Evolutionary conservation across 2,113 vertebrate species (phyloP).

Genomic region (Tupaia tana): DNA sequence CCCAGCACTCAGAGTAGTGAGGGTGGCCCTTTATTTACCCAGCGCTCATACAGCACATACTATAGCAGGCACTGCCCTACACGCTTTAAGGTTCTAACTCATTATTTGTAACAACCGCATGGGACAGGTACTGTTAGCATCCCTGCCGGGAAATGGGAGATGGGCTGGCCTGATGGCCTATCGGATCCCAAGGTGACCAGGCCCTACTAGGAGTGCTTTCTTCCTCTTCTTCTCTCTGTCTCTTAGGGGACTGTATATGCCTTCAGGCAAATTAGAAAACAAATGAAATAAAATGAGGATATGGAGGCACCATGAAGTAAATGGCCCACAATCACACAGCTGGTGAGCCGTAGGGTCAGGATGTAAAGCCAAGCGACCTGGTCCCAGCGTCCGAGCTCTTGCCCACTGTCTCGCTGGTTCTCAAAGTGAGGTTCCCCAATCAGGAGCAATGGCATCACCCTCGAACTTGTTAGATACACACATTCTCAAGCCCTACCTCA

Average conservation of each 20-base stretch:
- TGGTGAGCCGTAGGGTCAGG: accelerated
- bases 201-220: too few relatives aligned
- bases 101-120: not conserved
- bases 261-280: too few relatives aligned
- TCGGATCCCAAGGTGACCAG: too few relatives aligned
- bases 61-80: not conserved
- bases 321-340: not conserved
- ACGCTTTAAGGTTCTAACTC: not conserved
- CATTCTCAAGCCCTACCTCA: not conserved
- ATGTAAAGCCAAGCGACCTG: not conserved
- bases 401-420: not conserved
- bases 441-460: not conserved
- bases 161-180: too few relatives aligned
- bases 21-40: not conserved
- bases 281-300: not conserved
- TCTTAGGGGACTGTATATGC: too few relatives aligned
- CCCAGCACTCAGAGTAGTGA: not conserved
- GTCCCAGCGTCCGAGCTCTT: not conserved
- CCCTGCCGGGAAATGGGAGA: too few relatives aligned
- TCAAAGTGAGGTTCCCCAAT: not conserved
- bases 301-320: not conserved
- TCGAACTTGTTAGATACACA: not conserved
- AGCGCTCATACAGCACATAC: not conserved
- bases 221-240: too few relatives aligned
- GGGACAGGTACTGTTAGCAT: not conserved